These are phyloP conservation scores for Budorcas taxicolor DNA, from an alignment of 2,113 vertebrate species.

Conservation along the genomic window DNA sequence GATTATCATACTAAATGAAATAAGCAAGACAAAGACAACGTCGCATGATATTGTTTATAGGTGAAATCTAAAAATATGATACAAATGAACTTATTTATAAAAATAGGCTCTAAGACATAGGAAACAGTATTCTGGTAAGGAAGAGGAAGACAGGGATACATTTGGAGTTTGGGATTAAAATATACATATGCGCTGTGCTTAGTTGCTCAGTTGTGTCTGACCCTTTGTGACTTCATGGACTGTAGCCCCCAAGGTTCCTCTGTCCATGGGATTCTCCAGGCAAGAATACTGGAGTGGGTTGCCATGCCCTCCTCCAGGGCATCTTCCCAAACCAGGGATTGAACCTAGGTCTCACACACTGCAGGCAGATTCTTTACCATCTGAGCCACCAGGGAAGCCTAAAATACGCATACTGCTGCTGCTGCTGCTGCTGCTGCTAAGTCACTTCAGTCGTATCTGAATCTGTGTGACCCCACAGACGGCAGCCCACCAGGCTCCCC, in stretches of 20 bases:
- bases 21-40: neutral
- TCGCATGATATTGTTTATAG: neutral
- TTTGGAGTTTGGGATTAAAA: neutral
- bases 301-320: neutral
- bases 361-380: neutral
- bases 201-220: neutral
- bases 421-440: neutral
- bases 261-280: neutral
- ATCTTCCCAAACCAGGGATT: neutral
- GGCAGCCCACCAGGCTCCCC: neutral
- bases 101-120: neutral
- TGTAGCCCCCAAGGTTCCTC: neutral
- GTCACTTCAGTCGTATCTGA: fast-evolving
- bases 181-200: neutral
- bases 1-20: neutral
- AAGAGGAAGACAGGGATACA: neutral
- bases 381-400: neutral
- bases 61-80: neutral
- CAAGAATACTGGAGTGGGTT: neutral
- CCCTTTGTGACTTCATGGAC: neutral
- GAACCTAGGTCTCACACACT: neutral
- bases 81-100: neutral
- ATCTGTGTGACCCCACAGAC: neutral
- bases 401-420: neutral
- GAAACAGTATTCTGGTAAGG: neutral